These are phyloP conservation scores for Climacteris rufus DNA, from an alignment of 2,113 vertebrate species.

Conservation along the genomic window DNA sequence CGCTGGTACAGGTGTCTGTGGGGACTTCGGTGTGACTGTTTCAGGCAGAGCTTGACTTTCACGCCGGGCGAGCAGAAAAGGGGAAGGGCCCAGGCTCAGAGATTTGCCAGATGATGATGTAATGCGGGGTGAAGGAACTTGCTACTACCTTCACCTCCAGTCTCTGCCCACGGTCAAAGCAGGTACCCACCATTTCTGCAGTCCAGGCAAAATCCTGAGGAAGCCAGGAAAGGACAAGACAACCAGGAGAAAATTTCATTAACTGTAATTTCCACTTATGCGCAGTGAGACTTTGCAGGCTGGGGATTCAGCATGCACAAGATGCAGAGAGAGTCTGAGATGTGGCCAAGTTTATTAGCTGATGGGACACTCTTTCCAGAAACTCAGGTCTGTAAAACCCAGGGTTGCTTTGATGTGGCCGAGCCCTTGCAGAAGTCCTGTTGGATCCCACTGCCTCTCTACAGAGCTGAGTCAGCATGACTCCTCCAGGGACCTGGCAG, in stretches of 20 bases:
- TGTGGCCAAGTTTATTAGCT: not conserved
- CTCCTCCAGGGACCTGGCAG: not conserved
- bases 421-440: not conserved
- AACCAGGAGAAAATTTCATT: not conserved
- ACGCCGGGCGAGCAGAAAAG: accelerated
- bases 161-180: not conserved
- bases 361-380: not conserved
- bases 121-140: not conserved
- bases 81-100: not conserved
- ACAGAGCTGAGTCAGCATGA: not conserved
- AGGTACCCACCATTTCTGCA: not conserved
- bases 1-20: not conserved
- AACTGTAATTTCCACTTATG: not conserved
- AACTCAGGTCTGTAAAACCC: not conserved
- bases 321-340: not conserved
- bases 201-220: not conserved
- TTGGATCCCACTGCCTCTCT: not conserved
- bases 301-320: not conserved
- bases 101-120: not conserved
- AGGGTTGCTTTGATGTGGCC: not conserved
- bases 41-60: not conserved
- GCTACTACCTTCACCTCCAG: not conserved
- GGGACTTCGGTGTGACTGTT: not conserved
- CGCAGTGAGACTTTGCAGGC: not conserved
- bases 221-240: not conserved